Evolutionary conservation across 2,113 vertebrate species (phyloP).

Genomic region (Caranx melampygus): DNA sequence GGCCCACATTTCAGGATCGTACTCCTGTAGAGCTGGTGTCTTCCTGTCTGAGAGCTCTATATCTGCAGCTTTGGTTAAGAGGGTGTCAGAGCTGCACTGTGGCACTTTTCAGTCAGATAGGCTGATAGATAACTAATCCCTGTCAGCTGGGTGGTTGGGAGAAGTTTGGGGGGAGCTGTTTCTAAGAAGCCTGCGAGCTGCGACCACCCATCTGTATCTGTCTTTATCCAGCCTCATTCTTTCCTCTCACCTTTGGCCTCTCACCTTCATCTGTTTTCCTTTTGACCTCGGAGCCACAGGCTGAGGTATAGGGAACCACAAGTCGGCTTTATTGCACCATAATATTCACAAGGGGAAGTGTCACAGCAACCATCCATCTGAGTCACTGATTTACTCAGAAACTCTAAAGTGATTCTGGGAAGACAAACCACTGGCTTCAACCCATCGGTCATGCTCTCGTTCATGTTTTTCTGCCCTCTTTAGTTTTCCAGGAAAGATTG

Average conservation of each 20-base stretch:
- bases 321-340: slow-evolving; percentile 4
- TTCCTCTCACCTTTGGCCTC: slow-evolving; percentile 46
- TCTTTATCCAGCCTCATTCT: slow-evolving; percentile 45
- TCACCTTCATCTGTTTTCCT: background rate
- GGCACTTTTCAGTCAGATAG: background rate
- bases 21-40: background rate
- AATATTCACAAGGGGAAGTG: slow-evolving; percentile 1
- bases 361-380: slow-evolving; percentile 13
- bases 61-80: slow-evolving; percentile 13
- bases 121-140: background rate
- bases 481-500: background rate
- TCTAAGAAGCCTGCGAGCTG: background rate
- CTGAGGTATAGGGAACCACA: background rate
- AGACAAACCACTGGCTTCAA: background rate
- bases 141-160: background rate
- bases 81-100: background rate
- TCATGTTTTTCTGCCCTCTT: background rate
- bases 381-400: slow-evolving; percentile 18
- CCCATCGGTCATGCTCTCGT: background rate
- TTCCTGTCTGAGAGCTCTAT: slow-evolving; percentile 21
- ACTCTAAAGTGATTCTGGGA: slow-evolving; percentile 4
- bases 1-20: slow-evolving; percentile 1
- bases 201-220: slow-evolving; percentile 38
- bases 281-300: background rate
- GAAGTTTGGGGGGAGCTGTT: slow-evolving; percentile 22